Evolutionary conservation across 2,113 vertebrate species (phyloP).

Genomic region (Arothron firmamentum): DNA sequence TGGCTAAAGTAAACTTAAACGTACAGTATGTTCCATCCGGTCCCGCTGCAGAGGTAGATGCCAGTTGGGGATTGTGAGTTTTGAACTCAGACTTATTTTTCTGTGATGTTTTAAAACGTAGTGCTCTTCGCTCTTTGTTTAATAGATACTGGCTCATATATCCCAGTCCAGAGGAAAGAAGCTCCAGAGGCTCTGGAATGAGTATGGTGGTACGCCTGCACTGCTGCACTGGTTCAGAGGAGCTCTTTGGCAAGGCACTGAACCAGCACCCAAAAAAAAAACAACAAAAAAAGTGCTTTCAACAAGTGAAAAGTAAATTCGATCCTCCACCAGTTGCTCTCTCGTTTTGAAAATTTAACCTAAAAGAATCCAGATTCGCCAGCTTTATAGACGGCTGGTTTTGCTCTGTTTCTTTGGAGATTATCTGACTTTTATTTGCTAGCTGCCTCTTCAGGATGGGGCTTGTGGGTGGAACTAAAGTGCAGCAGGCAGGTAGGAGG

Average conservation of each 20-base stretch:
- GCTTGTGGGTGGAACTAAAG: no score
- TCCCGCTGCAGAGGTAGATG: background rate
- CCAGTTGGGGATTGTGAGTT: slow-evolving; percentile 6
- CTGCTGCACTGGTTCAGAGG: slow-evolving; percentile 5
- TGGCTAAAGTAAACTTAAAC: background rate
- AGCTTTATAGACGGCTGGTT: no score
- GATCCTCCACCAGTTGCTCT: no score
- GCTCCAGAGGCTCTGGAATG: slow-evolving; percentile 58
- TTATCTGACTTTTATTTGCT: no score
- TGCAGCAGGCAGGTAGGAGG: no score
- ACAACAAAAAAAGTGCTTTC: no score
- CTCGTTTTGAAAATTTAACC: background rate
- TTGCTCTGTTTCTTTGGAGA: no score
- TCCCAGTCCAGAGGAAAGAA: slow-evolving; percentile 41
- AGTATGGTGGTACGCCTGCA: slow-evolving; percentile 14
- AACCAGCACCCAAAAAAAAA: background rate
- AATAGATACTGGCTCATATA: slow-evolving; percentile 61
- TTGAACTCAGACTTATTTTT: slow-evolving; percentile 21
- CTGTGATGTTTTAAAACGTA: slow-evolving; percentile 42
- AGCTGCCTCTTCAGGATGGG: no score
- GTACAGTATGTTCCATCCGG: background rate
- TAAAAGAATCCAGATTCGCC: background rate
- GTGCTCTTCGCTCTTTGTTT: slow-evolving; percentile 60
- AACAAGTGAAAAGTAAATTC: no score
- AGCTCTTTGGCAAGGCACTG: slow-evolving; percentile 33